Conservation (phyloP, 2,888 invertebrate species). For the Argyresthia goedartella region DNA sequence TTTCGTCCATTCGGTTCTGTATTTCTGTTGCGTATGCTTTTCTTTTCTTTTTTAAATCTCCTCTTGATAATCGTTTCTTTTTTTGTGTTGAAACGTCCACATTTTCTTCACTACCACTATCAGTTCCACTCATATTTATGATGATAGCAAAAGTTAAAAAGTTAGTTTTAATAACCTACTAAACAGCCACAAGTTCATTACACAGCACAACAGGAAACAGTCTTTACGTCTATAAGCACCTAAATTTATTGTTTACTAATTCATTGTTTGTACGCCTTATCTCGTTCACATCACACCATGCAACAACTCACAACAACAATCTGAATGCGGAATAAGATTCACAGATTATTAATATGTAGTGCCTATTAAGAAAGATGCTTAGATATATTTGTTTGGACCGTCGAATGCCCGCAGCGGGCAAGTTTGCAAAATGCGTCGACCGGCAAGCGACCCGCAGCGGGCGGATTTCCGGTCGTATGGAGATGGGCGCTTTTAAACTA, state of each 20-base stretch:
- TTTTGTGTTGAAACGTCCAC: background rate
- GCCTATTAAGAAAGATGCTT: background rate
- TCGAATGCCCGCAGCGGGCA: too few relatives aligned
- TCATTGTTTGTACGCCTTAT: background rate
- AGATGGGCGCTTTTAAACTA: too few relatives aligned
- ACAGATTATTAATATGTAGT: too few relatives aligned
- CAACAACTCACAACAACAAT: background rate
- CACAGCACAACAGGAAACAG: background rate
- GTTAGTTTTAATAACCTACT: too few relatives aligned
- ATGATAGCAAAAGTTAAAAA: background rate
- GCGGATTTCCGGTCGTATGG: too few relatives aligned
- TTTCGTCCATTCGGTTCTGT: background rate
- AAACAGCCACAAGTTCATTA: background rate
- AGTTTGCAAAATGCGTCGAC: too few relatives aligned
- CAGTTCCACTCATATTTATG: background rate
- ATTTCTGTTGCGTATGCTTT: background rate
- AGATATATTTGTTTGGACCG: background rate
- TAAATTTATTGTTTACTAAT: background rate
- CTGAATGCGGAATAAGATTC: background rate
- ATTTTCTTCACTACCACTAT: background rate
- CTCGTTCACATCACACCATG: background rate
- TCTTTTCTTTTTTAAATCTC: background rate
- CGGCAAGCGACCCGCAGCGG: too few relatives aligned
- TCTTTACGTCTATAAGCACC: background rate
- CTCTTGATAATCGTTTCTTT: background rate